phyloP scores from a whole-genome alignment of 2,113 vertebrate species.

The Elachura formosa region DNA sequence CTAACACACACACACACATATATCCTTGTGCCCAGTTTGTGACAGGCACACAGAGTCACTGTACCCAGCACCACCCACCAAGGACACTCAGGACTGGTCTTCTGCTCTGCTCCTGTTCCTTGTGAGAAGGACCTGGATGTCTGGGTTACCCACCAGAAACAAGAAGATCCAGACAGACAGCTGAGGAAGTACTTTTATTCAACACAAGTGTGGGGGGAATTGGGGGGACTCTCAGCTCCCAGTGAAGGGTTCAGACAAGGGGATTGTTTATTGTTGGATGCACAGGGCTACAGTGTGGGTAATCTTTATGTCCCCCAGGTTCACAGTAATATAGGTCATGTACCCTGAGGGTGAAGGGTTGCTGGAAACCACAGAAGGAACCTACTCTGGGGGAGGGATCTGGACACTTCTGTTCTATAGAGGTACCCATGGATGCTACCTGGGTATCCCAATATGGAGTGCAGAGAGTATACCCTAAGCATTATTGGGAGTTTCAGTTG shows the following conservation, averaged over 20 bases:
- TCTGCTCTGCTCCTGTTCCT: neutral
- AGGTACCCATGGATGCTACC: neutral
- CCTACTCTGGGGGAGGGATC: neutral
- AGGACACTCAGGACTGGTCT: neutral
- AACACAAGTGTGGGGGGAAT: neutral
- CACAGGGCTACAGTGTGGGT: neutral
- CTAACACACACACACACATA: neutral
- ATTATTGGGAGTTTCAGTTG: neutral
- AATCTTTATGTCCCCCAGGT: neutral
- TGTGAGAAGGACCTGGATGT: neutral
- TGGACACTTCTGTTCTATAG: neutral
- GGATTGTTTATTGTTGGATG: neutral
- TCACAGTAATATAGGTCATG: neutral
- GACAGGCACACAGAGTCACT: neutral
- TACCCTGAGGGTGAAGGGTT: neutral
- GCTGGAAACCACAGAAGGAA: neutral
- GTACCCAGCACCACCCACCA: neutral
- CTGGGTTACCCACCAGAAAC: neutral
- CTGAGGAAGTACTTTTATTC: slow-evolving; percentile 39
- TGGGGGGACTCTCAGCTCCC: neutral
- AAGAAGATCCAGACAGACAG: neutral
- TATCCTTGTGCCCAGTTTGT: accelerated
- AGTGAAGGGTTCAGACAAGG: neutral
- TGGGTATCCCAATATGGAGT: neutral
- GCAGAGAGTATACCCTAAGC: neutral